Base-by-base conservation (phyloP, 2,888 invertebrate genomes). In the Microctonus aethiopoides region DNA sequence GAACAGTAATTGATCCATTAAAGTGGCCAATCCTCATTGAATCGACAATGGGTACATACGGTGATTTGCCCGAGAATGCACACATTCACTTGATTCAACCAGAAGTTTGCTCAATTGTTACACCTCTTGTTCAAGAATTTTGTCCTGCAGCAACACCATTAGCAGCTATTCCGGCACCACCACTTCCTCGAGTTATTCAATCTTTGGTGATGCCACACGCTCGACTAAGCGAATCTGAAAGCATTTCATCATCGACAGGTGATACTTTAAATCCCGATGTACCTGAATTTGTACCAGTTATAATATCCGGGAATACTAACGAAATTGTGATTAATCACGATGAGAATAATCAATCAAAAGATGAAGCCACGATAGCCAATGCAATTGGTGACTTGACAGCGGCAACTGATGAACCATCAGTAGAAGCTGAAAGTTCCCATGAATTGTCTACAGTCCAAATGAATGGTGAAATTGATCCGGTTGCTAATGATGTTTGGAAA, bases 21-120 rank as follows among this genome's bases (percentile, higher is more conserved):
- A 92, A 92, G 84, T 99, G 99, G 99, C 98, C 98, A 32, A 92
- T 96, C 54, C 88, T 90, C 13, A 93, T 94, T 83, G 88, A 90
- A 46, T 64, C 77, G 16, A 72, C 75, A 60, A 80, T 80, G 74
- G 76, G 78, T 2, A 59, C 76, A 5, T 78, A 72, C 60, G 68
- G 72, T 11, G 77, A 80, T 39, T 67, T 68, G 64, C 62, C 67
- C n/a, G 75, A 67, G 36, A 68, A 57, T 59, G 60, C 88, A 88
- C 2, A 81, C 88, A 72, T 88, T 88, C 9, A 69, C 69, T 11
- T 59, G 57, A 34, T 70, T 32, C 64, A 73, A 32, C 72, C 74
- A 60, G 76, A 82, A 57, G 16, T 67, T 1, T 24, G 32, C 26
- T 7, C 67, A 20, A 20, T 59, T 9, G 66, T 54, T 2, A 68